phyloP scores from a whole-genome alignment of 2,888 invertebrate genomes.

The Argyresthia albistria region DNA sequence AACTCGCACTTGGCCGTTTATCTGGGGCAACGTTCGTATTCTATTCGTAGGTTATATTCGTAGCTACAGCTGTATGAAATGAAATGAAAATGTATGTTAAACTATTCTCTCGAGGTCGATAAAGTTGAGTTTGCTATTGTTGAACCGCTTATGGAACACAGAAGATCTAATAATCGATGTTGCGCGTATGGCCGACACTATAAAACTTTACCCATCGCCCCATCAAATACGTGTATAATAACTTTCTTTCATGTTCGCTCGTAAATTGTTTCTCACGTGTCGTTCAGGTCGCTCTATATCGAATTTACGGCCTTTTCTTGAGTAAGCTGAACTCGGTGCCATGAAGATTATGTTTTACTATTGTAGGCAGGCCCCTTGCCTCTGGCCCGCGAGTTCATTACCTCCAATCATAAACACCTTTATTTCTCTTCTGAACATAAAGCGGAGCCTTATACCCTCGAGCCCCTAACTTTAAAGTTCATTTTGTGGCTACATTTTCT shows the following conservation, averaged over 20 bases:
- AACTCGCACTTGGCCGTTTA: too few species aligned
- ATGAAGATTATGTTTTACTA: slow-evolving; percentile 27
- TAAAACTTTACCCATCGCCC: slow-evolving; percentile 28
- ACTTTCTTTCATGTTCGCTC: slow-evolving; percentile 38
- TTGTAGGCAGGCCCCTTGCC: slow-evolving; percentile 11
- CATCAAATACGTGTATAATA: slow-evolving; percentile 38
- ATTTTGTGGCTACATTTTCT: too few species aligned
- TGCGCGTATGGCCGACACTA: slow-evolving; percentile 14
- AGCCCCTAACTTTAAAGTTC: not conserved
- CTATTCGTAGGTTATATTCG: too few species aligned
- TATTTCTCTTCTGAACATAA: slow-evolving; percentile 5
- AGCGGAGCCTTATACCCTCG: not conserved
- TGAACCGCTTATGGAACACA: slow-evolving; percentile 1
- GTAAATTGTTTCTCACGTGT: slow-evolving; percentile 43
- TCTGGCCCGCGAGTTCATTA: slow-evolving; percentile 22
- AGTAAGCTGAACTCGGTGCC: slow-evolving; percentile 27
- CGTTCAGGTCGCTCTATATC: slow-evolving; percentile 26
- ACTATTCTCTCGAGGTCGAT: not conserved
- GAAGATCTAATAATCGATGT: not conserved
- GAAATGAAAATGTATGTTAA: not conserved
- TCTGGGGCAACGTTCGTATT: too few species aligned
- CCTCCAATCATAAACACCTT: slow-evolving; percentile 13
- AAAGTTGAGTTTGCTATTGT: not conserved
- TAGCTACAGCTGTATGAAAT: too few species aligned
- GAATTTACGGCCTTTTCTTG: slow-evolving; percentile 37